Evolutionary conservation across 2,113 vertebrate species (phyloP).

Genomic region (Leptosomus discolor): DNA sequence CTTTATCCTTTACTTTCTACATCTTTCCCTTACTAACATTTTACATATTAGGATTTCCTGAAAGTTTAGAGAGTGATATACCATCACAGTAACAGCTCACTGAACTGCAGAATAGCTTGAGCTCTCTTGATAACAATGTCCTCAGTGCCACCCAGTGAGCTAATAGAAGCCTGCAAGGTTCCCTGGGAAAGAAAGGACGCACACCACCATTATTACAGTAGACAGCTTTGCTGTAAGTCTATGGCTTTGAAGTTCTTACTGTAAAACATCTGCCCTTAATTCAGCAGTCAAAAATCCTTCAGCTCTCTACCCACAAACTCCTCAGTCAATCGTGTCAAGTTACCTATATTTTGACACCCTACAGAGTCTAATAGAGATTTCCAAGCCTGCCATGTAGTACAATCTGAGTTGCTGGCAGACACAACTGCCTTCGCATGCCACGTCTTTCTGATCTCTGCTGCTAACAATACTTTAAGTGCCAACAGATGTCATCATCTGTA

Average conservation of each 20-base stretch:
- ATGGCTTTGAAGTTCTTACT: background rate
- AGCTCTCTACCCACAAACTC: background rate
- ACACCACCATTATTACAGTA: background rate
- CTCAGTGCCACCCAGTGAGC: background rate
- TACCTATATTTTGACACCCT: background rate
- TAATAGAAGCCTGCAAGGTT: background rate
- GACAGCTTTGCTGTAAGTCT: background rate
- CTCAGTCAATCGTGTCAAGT: background rate
- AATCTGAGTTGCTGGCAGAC: background rate
- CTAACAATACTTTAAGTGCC: conserved; percentile 35
- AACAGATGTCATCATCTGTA: background rate
- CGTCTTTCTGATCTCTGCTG: background rate
- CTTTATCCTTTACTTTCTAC: too few relatives aligned
- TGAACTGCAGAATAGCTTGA: background rate
- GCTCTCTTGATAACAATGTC: background rate
- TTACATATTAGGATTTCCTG: background rate
- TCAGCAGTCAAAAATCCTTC: background rate
- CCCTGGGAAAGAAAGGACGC: background rate
- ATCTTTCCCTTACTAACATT: background rate
- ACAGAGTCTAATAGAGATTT: background rate
- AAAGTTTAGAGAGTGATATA: background rate
- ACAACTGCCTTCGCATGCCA: background rate
- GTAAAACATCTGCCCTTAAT: background rate
- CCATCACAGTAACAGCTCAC: background rate
- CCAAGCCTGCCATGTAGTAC: background rate